phyloP scores from a whole-genome alignment of 1,140 invertebrate genomes.

The Platorchestia sp. region DNA sequence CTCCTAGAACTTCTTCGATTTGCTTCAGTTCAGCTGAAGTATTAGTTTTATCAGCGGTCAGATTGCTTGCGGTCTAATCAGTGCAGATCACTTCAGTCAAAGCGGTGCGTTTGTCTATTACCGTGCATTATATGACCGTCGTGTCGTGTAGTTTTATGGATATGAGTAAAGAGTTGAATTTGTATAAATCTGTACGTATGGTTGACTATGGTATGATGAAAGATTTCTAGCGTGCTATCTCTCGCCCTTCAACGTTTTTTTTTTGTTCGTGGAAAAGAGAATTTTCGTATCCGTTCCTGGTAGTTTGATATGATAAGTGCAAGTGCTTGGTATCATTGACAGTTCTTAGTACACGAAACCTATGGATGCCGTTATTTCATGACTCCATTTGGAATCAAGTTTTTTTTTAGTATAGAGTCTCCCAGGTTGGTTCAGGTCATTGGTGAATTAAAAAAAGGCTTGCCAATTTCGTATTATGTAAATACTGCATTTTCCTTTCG shows the following conservation, averaged over 20 bases:
- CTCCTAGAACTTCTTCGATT: not conserved
- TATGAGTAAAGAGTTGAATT: not conserved
- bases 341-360: not conserved
- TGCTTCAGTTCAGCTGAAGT: not conserved
- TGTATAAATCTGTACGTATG: conserved; percentile 50
- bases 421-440: not conserved
- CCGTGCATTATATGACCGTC: not conserved
- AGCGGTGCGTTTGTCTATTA: not conserved
- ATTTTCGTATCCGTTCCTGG: not conserved
- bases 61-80: not conserved
- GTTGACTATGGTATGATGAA: not conserved
- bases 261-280: not conserved
- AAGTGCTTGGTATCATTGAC: not conserved
- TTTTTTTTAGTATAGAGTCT: not conserved
- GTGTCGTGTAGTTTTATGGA: not conserved
- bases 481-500: not conserved
- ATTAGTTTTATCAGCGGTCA: not conserved
- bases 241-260: not conserved
- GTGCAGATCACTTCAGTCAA: not conserved
- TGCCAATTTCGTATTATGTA: not conserved
- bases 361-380: not conserved
- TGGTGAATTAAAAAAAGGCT: not conserved
- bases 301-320: not conserved
- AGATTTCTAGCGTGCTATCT: conserved; percentile 26
- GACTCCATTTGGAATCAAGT: not conserved